phyloP scores from a whole-genome alignment of 2,888 invertebrate genomes.

The Iselma pallidipennis region DNA sequence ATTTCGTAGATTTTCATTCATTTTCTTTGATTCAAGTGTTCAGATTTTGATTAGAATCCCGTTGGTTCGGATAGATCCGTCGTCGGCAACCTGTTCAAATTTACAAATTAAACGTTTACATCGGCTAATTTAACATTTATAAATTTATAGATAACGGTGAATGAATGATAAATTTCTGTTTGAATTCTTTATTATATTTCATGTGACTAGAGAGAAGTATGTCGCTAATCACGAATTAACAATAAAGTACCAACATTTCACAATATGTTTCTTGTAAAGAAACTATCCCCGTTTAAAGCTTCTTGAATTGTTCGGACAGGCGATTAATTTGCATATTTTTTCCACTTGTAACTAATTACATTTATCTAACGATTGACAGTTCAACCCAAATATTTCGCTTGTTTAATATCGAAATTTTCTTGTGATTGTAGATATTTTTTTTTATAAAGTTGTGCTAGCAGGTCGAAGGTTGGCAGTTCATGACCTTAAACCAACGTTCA shows the following conservation, averaged over 20 bases:
- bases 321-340: background rate
- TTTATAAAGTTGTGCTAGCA: slow-evolving; percentile 41
- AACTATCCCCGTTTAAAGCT: no score
- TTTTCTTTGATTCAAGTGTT: background rate
- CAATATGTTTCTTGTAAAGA: background rate
- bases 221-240: slow-evolving; percentile 17
- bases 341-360: background rate
- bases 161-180: slow-evolving; percentile 16
- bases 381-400: background rate
- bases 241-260: slow-evolving; percentile 12
- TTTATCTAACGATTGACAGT: background rate
- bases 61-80: background rate
- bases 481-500: slow-evolving; percentile 45
- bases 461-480: slow-evolving; percentile 45
- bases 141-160: slow-evolving; percentile 23
- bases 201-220: slow-evolving; percentile 12
- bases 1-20: background rate
- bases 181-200: slow-evolving; percentile 8
- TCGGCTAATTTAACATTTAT: slow-evolving; percentile 20
- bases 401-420: slow-evolving; percentile 13
- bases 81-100: slow-evolving; percentile 17
- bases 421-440: slow-evolving; percentile 42
- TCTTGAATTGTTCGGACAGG: background rate
- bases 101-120: slow-evolving; percentile 15
- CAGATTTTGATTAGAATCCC: background rate